phyloP scores from a whole-genome alignment of 2,797 vertebrate species.

The Myioborus miniatus region DNA sequence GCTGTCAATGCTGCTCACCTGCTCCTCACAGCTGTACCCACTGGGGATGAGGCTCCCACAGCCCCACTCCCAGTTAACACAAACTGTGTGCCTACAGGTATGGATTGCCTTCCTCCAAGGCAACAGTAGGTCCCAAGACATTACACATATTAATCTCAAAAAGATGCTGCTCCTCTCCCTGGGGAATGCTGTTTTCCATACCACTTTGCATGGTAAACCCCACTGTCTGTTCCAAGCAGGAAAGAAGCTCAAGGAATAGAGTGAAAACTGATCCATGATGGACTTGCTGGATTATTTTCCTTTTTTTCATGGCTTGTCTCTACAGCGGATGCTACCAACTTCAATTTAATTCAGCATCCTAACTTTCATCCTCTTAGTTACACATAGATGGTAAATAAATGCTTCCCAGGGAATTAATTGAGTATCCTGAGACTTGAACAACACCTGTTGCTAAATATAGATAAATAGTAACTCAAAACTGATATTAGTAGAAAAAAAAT shows the following conservation, averaged over 20 bases:
- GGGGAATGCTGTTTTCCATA: neutral
- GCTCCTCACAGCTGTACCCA: neutral
- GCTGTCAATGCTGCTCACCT: neutral
- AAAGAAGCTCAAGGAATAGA: neutral
- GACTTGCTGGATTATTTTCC: neutral
- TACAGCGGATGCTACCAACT: neutral
- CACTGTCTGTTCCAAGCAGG: neutral
- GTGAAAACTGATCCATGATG: neutral
- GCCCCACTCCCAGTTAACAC: neutral
- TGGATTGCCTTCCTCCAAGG: neutral
- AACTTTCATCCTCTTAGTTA: neutral
- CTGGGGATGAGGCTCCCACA: neutral
- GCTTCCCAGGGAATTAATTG: neutral
- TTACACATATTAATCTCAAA: neutral
- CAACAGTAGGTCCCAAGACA: neutral
- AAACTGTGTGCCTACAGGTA: neutral
- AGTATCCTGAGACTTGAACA: neutral
- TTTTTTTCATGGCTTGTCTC: neutral
- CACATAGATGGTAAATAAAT: neutral
- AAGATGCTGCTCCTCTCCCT: neutral
- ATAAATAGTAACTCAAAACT: neutral
- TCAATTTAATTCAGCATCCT: neutral
- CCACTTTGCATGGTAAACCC: neutral
- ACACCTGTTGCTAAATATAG: neutral
- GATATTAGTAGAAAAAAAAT: neutral